A percentile compares a stretch with the other conserved stretches of the same genome.
Conservation (phyloP, 2,797 vertebrate genomes). For the Lithobates sylvaticus region DNA sequence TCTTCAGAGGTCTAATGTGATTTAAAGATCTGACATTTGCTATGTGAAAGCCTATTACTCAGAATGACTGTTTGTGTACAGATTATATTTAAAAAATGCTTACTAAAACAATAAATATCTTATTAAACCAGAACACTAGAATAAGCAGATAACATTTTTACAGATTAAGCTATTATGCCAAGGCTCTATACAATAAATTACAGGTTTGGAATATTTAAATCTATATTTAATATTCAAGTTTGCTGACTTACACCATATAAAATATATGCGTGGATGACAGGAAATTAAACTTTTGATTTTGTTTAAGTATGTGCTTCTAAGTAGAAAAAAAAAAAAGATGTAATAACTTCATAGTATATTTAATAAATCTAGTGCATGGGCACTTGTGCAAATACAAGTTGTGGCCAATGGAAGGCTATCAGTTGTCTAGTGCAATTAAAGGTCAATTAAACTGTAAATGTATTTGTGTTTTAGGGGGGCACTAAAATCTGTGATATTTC, state of each 20-base stretch:
- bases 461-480: neutral
- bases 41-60: conserved; percentile 95
- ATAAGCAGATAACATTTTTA: conserved; percentile 80
- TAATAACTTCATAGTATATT: neutral
- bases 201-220: conserved; percentile 48
- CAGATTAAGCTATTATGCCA: conserved; percentile 77
- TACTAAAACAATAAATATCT: conserved; percentile 85
- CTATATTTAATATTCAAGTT: conserved; percentile 43
- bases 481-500: neutral
- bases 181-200: conserved; percentile 67
- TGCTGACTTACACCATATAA: conserved; percentile 21
- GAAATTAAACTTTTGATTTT: conserved; percentile 28
- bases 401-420: neutral
- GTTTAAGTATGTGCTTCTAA: neutral
- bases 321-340: neutral
- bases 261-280: conserved; percentile 9
- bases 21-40: conserved; percentile 99
- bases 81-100: conserved; percentile 92
- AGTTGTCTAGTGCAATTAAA: too few relatives aligned
- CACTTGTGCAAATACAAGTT: neutral
- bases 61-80: conserved; percentile 98
- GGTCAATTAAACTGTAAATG: neutral
- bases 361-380: neutral
- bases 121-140: conserved; percentile 82
- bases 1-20: conserved; percentile 85